Conservation (phyloP, 92 coral and sea anemone species). For the Umimayanthus chanpuru region DNA sequence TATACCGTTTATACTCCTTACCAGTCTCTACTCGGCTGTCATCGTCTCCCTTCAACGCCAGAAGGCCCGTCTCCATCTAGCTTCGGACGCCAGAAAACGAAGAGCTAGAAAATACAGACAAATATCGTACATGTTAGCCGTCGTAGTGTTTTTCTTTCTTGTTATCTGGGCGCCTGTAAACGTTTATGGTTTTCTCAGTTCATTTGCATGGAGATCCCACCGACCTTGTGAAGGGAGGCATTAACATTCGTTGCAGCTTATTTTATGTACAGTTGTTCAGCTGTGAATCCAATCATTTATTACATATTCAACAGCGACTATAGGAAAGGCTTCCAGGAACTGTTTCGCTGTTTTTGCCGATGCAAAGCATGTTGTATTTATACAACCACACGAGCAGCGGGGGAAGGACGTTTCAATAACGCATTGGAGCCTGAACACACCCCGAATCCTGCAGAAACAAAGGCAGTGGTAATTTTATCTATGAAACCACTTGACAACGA, state of each 20-base stretch:
- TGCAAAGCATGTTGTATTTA: neutral
- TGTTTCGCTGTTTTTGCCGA: conserved; percentile 6
- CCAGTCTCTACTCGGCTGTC: neutral
- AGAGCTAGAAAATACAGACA: neutral
- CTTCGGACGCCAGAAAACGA: neutral
- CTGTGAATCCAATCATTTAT: neutral
- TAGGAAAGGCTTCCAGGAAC: conserved; percentile 8
- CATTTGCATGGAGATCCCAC: conserved; percentile 5
- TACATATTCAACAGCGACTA: conserved; percentile 10
- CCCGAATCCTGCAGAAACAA: neutral
- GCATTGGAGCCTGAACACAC: neutral
- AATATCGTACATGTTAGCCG: conserved; percentile 3
- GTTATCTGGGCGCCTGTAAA: conserved; percentile 16
- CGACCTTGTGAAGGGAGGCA: conserved; percentile 9
- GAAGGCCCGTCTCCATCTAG: neutral
- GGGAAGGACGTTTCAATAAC: neutral
- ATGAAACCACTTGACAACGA: too few relatives aligned
- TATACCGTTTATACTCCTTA: neutral
- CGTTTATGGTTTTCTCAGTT: conserved; percentile 18
- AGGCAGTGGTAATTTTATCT: neutral
- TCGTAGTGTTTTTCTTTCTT: neutral
- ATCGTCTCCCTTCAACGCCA: conserved; percentile 16
- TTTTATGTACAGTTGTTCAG: neutral
- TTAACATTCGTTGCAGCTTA: neutral
- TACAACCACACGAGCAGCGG: neutral